Evolutionary conservation across 2,113 vertebrate species (phyloP), one percentile per base, ranked within the genome.

Genomic region (Herpetotheres cachinnans): DNA sequence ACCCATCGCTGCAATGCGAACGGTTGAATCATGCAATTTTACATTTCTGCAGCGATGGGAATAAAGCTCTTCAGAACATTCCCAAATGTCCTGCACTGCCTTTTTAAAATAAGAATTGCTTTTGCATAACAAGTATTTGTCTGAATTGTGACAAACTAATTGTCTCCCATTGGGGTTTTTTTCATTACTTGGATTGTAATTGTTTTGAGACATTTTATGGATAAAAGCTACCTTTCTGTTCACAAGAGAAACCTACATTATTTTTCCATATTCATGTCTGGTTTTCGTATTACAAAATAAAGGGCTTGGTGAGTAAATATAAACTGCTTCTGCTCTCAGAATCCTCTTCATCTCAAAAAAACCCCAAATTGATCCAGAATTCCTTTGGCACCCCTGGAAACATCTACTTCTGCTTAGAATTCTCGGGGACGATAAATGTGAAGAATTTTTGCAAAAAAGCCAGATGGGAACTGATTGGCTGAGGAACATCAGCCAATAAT

Each of bases 121-220:
- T 97, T 93, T 94, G 77, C 77, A 69, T 94, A 95, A 80, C 70
- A 93, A 96, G 66, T 82, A 85, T 59, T 82, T 85, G 93, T 80
- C 70, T 94, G 70, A 87, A 93, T 73, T 80, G 86, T 80, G 89
- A 94, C 84, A 85, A 94, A 89, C 62, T 36, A 42, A 34, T 82
- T 85, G 66, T 50, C 13, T 91, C 54, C 52, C 47, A n/a, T 42
- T 71, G 2, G 83, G 71, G 67, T 62, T 32, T 82, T 71, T 87
- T 86, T 78, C n/a, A 54, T 90, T 87, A 55, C 26, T 86, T 62
- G 73, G 49, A 42, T 40, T 82, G 42, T 73, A 89, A 76, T 34
- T 85, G 55, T 65, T 94, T 87, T 72, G 86, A 92, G 65, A 38
- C 0, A 0, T 85, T 76, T 93, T 72, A 62, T 36, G 49, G 78